Percentiles rank a stretch among this genome's conserved stretches.
These are phyloP conservation scores for Macaca mulatta DNA, from an alignment of 2,113 vertebrate genomes.

Conservation along the genomic window DNA sequence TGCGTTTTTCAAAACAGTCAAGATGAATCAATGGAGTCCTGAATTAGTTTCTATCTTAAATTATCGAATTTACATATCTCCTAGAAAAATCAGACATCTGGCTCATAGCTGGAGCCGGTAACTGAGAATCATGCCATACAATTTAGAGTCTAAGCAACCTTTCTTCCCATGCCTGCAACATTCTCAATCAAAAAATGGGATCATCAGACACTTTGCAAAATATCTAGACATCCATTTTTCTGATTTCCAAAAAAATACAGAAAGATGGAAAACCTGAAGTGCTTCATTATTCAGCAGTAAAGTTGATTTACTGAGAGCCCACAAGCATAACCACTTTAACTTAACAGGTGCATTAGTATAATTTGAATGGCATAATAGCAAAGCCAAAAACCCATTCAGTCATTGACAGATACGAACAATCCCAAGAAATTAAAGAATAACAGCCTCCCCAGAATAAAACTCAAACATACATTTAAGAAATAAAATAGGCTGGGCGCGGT, in stretches of 20 bases:
- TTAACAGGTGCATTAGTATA: slow-evolving; percentile 65
- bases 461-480: slow-evolving; percentile 28
- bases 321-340: slow-evolving; percentile 58
- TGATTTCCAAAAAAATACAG: slow-evolving; percentile 52
- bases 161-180: slow-evolving; percentile 16
- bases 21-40: not conserved
- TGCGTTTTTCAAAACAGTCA: slow-evolving; percentile 23
- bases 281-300: slow-evolving; percentile 64
- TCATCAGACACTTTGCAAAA: slow-evolving; percentile 42
- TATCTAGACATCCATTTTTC: slow-evolving; percentile 36
- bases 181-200: slow-evolving; percentile 35
- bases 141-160: slow-evolving; percentile 44
- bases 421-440: slow-evolving; percentile 57
- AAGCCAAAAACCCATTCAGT: slow-evolving; percentile 58
- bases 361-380: slow-evolving; percentile 62
- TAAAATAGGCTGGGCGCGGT: not conserved
- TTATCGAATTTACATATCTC: slow-evolving; percentile 13
- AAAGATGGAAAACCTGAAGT: slow-evolving; percentile 60
- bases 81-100: slow-evolving; percentile 39
- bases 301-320: slow-evolving; percentile 63
- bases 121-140: slow-evolving; percentile 41
- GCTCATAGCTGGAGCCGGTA: slow-evolving; percentile 41
- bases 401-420: slow-evolving; percentile 57
- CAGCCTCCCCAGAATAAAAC: slow-evolving; percentile 42
- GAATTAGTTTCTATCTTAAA: slow-evolving; percentile 41